phyloP scores from a whole-genome alignment of 2,113 vertebrate species.

The Mixornis gularis region DNA sequence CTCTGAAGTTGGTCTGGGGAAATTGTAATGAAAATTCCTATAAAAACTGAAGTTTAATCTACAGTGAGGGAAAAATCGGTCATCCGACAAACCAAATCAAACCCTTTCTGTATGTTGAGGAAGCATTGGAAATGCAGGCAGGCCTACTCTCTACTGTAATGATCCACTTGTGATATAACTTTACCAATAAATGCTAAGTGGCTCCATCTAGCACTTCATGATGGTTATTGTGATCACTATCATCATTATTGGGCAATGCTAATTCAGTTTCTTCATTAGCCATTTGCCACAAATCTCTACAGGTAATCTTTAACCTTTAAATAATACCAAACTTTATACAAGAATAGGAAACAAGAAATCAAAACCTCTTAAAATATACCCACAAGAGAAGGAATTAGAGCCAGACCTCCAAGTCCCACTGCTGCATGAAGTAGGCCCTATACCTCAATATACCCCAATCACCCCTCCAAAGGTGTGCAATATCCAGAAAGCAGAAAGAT shows the following conservation, averaged over 20 bases:
- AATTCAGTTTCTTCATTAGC: background rate
- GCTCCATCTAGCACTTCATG: background rate
- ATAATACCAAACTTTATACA: background rate
- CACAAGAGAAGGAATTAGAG: background rate
- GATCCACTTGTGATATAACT: background rate
- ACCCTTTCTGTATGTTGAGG: background rate
- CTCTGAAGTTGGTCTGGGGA: background rate
- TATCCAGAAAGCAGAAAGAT: background rate
- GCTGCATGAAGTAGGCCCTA: fast-evolving
- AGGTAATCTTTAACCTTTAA: slow-evolving; percentile 17
- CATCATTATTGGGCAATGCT: background rate
- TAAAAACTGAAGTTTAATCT: background rate
- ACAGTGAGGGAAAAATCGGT: background rate
- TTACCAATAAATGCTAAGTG: background rate
- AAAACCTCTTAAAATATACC: background rate
- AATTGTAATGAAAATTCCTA: background rate
- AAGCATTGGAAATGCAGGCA: background rate
- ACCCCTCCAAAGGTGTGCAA: fast-evolving
- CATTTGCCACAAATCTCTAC: background rate
- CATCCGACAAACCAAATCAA: background rate
- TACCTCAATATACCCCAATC: background rate
- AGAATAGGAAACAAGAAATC: background rate
- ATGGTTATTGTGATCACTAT: background rate
- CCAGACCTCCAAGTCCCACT: background rate
- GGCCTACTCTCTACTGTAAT: background rate